A percentile compares a stretch with the other conserved stretches of the same genome.
phyloP scores from a whole-genome alignment of 2,113 vertebrate genomes.

The Oncorhynchus clarkii region DNA sequence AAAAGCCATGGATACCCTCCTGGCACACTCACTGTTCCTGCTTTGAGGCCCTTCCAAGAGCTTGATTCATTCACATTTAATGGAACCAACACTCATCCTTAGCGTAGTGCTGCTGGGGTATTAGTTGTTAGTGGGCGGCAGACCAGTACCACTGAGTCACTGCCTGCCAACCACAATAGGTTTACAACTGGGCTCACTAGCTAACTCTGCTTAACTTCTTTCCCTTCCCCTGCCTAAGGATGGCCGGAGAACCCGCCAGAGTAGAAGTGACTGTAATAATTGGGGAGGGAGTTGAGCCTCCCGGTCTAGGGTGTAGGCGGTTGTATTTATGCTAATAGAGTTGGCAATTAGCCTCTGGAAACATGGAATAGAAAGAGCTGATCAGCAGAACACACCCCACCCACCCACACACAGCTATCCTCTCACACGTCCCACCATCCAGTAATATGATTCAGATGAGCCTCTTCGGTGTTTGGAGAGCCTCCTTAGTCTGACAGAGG shows the following conservation, averaged over 20 bases:
- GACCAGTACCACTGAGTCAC: slow-evolving; percentile 10
- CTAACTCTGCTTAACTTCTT: slow-evolving; percentile 45
- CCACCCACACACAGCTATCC: not conserved
- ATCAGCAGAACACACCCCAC: slow-evolving; percentile 1
- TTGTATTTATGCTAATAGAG: slow-evolving; percentile 73
- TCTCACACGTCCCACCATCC: not conserved
- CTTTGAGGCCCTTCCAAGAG: slow-evolving; percentile 8
- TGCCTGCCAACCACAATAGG: slow-evolving; percentile 29
- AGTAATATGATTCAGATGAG: slow-evolving; percentile 7
- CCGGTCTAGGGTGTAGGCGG: slow-evolving; percentile 55
- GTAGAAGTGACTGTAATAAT: slow-evolving; percentile 65
- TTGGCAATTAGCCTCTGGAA: slow-evolving; percentile 70
- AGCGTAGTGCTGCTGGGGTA: not conserved
- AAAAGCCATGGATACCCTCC: slow-evolving; percentile 9
- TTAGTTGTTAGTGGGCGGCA: not conserved
- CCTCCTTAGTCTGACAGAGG: slow-evolving; percentile 20
- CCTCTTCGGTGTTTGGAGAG: slow-evolving; percentile 28
- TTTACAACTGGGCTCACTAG: slow-evolving; percentile 26
- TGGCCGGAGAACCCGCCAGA: slow-evolving; percentile 53
- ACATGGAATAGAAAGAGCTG: slow-evolving; percentile 51
- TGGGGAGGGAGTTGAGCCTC: slow-evolving; percentile 69
- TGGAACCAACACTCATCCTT: slow-evolving; percentile 2
- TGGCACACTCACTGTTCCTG: not conserved
- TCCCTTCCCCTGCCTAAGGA: slow-evolving; percentile 29
- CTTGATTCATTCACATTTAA: not conserved